These are phyloP conservation scores for Atherinosoma microstoma DNA, from an alignment of 2,797 vertebrate species.

Conservation along the genomic window DNA sequence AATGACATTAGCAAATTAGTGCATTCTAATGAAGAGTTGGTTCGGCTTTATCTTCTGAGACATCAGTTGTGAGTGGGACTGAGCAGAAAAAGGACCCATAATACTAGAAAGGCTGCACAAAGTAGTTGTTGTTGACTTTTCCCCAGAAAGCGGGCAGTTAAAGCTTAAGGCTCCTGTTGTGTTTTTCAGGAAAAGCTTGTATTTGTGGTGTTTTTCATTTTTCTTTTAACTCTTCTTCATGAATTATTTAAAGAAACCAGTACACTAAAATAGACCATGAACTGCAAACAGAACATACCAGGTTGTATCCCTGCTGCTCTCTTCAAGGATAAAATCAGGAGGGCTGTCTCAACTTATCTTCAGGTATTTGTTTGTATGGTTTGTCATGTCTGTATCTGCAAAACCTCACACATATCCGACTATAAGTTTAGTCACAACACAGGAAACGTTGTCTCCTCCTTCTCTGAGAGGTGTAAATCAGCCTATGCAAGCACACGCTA, in stretches of 20 bases:
- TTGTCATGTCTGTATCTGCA: conserved; percentile 44
- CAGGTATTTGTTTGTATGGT: conserved; percentile 47
- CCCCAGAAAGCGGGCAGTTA: too few relatives aligned
- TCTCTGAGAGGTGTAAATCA: conserved; percentile 17
- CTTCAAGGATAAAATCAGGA: not conserved
- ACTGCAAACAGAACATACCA: too few relatives aligned
- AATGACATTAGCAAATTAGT: not conserved
- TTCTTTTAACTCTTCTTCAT: not conserved
- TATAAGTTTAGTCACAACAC: conserved; percentile 38
- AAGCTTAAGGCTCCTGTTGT: too few relatives aligned
- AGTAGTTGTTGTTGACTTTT: not conserved
- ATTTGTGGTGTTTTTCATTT: not conserved
- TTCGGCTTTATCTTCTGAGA: not conserved
- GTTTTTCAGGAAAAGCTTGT: not conserved
- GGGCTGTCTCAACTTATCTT: conserved; percentile 7
- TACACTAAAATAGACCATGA: not conserved
- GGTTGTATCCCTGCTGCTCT: not conserved
- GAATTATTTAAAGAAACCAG: not conserved
- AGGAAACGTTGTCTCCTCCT: conserved; percentile 73
- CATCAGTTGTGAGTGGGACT: not conserved
- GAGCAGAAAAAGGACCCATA: not conserved
- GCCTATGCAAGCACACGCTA: conserved; percentile 40
- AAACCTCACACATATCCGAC: conserved; percentile 42
- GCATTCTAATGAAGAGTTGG: conserved; percentile 4
- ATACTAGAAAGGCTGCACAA: not conserved